Evolutionary conservation across 2,888 invertebrate genomes (phyloP).

Genomic region (Schizaphis graminum): DNA sequence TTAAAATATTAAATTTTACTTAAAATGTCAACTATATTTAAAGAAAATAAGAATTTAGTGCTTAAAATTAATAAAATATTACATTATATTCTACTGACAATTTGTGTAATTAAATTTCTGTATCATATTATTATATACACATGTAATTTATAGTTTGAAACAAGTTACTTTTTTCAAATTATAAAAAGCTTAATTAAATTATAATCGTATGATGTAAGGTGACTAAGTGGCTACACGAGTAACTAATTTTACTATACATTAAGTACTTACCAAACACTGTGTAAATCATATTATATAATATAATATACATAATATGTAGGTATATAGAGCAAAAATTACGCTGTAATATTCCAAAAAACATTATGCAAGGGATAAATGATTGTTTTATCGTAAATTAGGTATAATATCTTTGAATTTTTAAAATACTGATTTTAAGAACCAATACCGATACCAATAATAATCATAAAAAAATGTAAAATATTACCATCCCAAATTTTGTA

Average conservation of each 20-base stretch:
- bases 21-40: not conserved
- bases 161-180: not conserved
- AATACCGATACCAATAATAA: not conserved
- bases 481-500: not conserved
- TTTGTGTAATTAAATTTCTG: not conserved
- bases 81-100: not conserved
- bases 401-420: not conserved
- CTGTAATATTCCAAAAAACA: not conserved
- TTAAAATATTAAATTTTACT: not conserved
- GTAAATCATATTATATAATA: not conserved
- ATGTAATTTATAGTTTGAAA: not conserved
- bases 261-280: not conserved
- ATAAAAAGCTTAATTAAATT: not conserved
- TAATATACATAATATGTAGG: not conserved
- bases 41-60: not conserved
- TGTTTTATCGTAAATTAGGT: not conserved
- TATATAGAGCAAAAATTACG: not conserved
- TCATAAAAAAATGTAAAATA: not conserved
- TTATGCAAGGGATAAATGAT: not conserved
- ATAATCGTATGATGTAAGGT: not conserved
- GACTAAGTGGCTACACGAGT: not conserved
- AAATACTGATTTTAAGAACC: not conserved
- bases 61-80: not conserved
- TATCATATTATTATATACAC: not conserved
- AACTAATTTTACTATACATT: not conserved